Evolutionary conservation across 2,888 invertebrate species (phyloP).

Genomic region (Andrena marginata): DNA sequence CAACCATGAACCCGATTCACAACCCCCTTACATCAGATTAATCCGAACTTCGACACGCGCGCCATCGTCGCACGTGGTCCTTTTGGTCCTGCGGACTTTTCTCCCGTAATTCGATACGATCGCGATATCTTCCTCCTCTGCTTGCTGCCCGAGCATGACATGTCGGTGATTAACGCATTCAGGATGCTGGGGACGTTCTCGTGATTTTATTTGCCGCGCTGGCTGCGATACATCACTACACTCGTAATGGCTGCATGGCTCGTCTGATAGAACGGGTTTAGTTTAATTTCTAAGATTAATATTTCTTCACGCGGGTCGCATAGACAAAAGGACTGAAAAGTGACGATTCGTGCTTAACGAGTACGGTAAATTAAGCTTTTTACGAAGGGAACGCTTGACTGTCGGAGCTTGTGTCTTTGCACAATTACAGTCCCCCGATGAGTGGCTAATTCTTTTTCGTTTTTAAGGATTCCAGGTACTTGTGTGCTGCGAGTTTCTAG

Average conservation of each 20-base stretch:
- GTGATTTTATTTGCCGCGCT: slow-evolving; percentile 12
- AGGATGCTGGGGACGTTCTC: slow-evolving; percentile 6
- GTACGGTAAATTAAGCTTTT: not conserved
- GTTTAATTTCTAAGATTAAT: slow-evolving; percentile 22
- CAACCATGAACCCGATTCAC: slow-evolving; percentile 80
- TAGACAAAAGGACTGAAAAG: not conserved
- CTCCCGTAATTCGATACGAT: slow-evolving; percentile 9
- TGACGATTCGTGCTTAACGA: not conserved
- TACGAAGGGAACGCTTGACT: not conserved
- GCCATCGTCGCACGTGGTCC: not conserved
- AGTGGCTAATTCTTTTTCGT: not conserved
- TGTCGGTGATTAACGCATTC: slow-evolving; percentile 13
- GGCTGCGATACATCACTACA: not conserved
- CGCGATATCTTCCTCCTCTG: slow-evolving; percentile 11
- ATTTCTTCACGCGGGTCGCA: not conserved
- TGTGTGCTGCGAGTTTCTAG: not conserved
- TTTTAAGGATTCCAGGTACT: not conserved
- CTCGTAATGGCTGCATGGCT: not conserved
- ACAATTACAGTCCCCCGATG: not conserved
- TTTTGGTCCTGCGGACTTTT: not conserved
- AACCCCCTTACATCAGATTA: slow-evolving; percentile 72
- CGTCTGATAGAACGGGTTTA: not conserved
- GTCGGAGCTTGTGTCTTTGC: not conserved
- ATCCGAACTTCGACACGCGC: slow-evolving; percentile 16
- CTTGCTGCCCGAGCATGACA: not conserved